These are phyloP conservation scores for Sebastes hopkinsi DNA, from an alignment of 2,797 vertebrate species.

Conservation along the genomic window DNA sequence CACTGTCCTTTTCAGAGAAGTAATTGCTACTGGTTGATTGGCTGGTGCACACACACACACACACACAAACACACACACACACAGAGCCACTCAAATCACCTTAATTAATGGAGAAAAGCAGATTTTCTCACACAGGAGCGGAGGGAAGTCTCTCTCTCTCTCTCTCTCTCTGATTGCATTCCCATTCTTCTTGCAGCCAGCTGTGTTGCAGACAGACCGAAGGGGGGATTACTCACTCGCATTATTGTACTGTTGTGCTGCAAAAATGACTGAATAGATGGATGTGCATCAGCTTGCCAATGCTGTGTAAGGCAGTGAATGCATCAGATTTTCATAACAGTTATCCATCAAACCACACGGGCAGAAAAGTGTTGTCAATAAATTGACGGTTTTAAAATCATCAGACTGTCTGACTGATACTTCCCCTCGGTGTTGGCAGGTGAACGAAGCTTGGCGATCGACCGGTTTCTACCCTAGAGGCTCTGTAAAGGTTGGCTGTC, in stretches of 20 bases:
- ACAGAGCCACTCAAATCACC: slow-evolving; percentile 33
- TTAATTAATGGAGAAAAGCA: slow-evolving; percentile 59
- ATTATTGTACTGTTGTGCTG: neutral
- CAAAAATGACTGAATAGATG: neutral
- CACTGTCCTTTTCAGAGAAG: slow-evolving; percentile 34
- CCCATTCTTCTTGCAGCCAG: slow-evolving; percentile 49
- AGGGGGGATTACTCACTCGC: slow-evolving; percentile 26
- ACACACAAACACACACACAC: slow-evolving; percentile 1
- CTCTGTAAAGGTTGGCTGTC: slow-evolving; percentile 1
- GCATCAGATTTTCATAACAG: neutral
- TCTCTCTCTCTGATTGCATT: slow-evolving; percentile 54
- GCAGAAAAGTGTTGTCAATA: neutral
- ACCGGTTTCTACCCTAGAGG: neutral
- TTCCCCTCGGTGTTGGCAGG: slow-evolving; percentile 8
- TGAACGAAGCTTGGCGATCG: slow-evolving; percentile 30
- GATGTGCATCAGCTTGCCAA: neutral
- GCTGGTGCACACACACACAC: neutral
- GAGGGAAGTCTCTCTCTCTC: slow-evolving; percentile 22
- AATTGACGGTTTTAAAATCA: slow-evolving; percentile 3
- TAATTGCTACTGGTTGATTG: slow-evolving; percentile 57
- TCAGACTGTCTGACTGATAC: neutral
- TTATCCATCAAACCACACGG: neutral
- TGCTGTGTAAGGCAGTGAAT: neutral
- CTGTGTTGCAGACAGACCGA: slow-evolving; percentile 47
- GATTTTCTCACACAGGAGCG: slow-evolving; percentile 38